A percentile compares a stretch with the other conserved stretches of the same genome.
Conservation (phyloP, 2,113 vertebrate species). For the Hippocampus abdominalis region DNA sequence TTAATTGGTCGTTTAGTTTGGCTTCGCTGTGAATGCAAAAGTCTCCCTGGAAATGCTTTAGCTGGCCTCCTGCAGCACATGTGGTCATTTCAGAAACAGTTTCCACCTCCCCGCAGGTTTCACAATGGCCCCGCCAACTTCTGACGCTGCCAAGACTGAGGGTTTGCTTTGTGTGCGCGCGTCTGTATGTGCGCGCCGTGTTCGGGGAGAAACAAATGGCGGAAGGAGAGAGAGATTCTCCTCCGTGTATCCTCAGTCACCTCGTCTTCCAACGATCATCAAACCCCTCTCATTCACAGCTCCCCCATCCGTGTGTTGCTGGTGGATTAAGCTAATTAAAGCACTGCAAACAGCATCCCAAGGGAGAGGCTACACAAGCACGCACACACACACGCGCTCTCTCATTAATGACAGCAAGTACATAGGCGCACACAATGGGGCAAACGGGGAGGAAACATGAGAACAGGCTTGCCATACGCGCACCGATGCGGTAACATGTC, state of each 20-base stretch:
- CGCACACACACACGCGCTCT: conserved; percentile 17
- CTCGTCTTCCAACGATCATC: conserved; percentile 24
- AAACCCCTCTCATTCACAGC: conserved; percentile 35
- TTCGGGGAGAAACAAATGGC: conserved; percentile 34
- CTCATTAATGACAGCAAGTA: conserved; percentile 40
- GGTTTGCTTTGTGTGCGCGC: conserved; percentile 1
- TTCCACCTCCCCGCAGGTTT: conserved; percentile 45
- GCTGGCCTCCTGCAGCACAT: conserved; percentile 39
- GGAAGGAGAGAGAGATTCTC: conserved; percentile 35
- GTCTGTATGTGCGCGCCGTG: conserved; percentile 12
- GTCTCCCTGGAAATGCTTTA: conserved; percentile 46
- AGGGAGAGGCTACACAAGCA: conserved; percentile 36
- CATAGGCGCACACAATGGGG: conserved; percentile 30
- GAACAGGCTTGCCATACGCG: conserved; percentile 7
- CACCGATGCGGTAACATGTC: conserved; percentile 4
- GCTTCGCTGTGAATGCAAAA: conserved; percentile 30
- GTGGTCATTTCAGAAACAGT: conserved; percentile 46
- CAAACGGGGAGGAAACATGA: conserved; percentile 26
- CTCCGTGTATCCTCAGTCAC: conserved; percentile 28
- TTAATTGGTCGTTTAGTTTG: conserved; percentile 59
- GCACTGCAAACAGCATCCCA: conserved; percentile 49
- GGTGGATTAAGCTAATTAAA: conserved; percentile 72
- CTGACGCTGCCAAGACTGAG: conserved; percentile 34
- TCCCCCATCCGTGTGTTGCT: conserved; percentile 54
- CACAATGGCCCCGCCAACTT: conserved; percentile 41